Percentiles rank a stretch among this genome's conserved stretches.
Evolutionary conservation across 2,888 invertebrate species (phyloP).

Genomic region (Pyrgus malvae): DNA sequence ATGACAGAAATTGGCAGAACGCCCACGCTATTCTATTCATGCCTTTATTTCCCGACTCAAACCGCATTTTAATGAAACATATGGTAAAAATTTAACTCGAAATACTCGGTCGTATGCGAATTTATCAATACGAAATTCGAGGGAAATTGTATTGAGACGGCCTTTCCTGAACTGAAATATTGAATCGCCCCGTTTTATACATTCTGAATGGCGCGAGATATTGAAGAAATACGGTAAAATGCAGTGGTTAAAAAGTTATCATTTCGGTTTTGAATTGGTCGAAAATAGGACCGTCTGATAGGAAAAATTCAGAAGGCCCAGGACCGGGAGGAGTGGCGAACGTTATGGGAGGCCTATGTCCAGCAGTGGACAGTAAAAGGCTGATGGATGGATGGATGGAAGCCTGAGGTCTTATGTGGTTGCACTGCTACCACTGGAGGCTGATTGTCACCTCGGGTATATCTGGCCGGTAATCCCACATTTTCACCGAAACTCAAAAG

Average conservation of each 20-base stretch:
- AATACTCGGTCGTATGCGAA: slow-evolving; percentile 22
- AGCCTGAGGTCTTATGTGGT: too few relatives aligned
- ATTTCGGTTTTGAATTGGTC: neutral
- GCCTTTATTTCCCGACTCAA: slow-evolving; percentile 60
- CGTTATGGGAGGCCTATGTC: too few relatives aligned
- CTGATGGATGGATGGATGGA: too few relatives aligned
- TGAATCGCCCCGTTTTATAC: slow-evolving; percentile 7
- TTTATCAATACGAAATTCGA: slow-evolving; percentile 20
- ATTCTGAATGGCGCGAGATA: neutral
- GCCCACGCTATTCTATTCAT: slow-evolving; percentile 57
- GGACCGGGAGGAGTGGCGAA: too few relatives aligned
- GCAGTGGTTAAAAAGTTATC: neutral
- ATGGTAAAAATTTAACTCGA: slow-evolving; percentile 26
- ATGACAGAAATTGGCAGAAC: slow-evolving; percentile 64
- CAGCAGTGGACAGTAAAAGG: too few relatives aligned
- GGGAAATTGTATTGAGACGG: slow-evolving; percentile 15
- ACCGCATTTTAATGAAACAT: slow-evolving; percentile 66
- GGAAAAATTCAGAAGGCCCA: too few relatives aligned
- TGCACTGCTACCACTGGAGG: too few relatives aligned
- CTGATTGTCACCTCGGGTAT: too few relatives aligned
- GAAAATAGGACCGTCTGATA: neutral
- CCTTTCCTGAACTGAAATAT: slow-evolving; percentile 11
- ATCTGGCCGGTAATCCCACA: too few relatives aligned
- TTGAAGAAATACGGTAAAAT: neutral
- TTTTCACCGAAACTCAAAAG: too few relatives aligned